Evolutionary conservation across 1,140 invertebrate genomes (phyloP).

Genomic region (Orussus abietinus): DNA sequence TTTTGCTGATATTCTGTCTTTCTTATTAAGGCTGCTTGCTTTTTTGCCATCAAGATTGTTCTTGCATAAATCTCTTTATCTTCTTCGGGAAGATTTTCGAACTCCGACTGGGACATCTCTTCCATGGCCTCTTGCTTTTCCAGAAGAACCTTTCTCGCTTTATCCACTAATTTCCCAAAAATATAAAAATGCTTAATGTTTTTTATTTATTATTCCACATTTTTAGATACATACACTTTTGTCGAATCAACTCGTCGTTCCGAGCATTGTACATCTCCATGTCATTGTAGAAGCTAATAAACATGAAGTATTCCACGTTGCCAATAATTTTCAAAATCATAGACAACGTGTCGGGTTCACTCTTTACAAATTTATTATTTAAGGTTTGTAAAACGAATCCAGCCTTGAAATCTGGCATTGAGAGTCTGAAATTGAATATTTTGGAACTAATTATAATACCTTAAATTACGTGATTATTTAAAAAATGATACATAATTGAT

Average conservation of each 20-base stretch:
- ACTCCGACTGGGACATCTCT: conserved; percentile 29
- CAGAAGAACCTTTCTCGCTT: conserved; percentile 7
- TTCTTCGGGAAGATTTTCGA: conserved; percentile 25
- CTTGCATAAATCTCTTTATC: conserved; percentile 25
- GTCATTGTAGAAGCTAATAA: conserved; percentile 34
- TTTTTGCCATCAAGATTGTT: not conserved
- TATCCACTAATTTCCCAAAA: conserved; percentile 1
- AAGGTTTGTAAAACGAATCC: conserved; percentile 37
- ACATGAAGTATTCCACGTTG: conserved; percentile 21
- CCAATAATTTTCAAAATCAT: conserved; percentile 23
- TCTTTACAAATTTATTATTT: conserved; percentile 26
- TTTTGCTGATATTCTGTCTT: too few species aligned
- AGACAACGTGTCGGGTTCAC: conserved; percentile 15
- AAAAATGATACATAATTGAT: conserved; percentile 3
- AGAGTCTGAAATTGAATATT: conserved; percentile 20
- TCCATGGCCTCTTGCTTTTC: conserved; percentile 23
- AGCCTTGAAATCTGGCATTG: conserved; percentile 19
- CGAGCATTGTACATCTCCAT: conserved; percentile 15
- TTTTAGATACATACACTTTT: too few species aligned
- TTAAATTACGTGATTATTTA: not conserved
- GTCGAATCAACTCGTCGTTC: too few species aligned
- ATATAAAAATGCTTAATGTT: too few species aligned
- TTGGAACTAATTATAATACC: not conserved
- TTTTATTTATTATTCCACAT: too few species aligned
- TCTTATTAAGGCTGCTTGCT: too few species aligned